Conservation (phyloP, 1,140 invertebrate species). For the Homarus americanus region DNA sequence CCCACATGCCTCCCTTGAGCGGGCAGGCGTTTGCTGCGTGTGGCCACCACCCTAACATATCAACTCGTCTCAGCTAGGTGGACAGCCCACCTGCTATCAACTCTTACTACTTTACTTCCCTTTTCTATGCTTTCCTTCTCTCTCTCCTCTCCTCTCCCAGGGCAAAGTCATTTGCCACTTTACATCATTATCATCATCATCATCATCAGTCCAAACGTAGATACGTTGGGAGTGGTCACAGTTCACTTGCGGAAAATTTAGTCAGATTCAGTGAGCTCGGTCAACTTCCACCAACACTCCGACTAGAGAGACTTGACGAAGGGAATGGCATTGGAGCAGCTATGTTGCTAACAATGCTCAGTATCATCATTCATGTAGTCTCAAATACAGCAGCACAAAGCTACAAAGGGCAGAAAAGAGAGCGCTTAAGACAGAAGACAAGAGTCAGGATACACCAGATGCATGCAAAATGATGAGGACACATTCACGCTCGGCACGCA, state of each 20-base stretch:
- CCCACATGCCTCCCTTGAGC: too few species aligned
- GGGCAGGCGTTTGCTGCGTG: too few species aligned
- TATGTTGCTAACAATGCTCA: not conserved
- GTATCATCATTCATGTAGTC: conserved; percentile 14
- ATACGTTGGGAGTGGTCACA: too few species aligned
- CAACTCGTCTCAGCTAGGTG: too few species aligned
- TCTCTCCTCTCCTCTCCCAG: too few species aligned
- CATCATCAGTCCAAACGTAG: too few species aligned
- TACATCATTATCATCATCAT: too few species aligned
- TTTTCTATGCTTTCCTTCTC: too few species aligned
- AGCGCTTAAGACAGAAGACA: not conserved
- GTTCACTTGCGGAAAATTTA: conserved; percentile 6
- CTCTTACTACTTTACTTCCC: too few species aligned
- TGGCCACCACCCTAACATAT: too few species aligned
- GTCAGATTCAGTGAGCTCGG: not conserved
- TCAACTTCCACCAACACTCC: conserved; percentile 14
- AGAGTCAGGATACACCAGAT: not conserved
- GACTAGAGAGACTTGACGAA: conserved; percentile 6
- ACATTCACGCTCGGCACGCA: not conserved
- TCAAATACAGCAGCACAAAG: conserved; percentile 10
- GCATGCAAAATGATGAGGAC: conserved; percentile 12
- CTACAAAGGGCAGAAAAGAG: conserved; percentile 2
- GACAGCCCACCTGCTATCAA: too few species aligned
- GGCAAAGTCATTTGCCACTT: too few species aligned
- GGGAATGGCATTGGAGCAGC: not conserved